Evolutionary conservation across 2,888 invertebrate genomes (phyloP).

Genomic region (Aethes cnicana): DNA sequence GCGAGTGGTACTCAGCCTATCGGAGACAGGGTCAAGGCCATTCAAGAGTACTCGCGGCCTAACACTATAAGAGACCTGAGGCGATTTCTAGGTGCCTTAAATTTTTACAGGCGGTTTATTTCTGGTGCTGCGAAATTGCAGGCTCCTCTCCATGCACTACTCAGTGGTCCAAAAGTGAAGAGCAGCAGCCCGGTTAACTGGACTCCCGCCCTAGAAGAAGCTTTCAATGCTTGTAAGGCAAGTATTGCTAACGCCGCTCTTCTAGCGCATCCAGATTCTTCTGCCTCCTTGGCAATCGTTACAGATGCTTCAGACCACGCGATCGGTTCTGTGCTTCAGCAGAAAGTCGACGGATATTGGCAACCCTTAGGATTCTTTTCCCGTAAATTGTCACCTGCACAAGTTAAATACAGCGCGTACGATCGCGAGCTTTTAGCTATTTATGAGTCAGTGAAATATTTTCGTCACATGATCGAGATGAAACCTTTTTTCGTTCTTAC

Average conservation of each 20-base stretch:
- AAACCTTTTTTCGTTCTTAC: too few relatives aligned
- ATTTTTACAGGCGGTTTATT: too few relatives aligned
- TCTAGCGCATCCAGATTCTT: conserved; percentile 38
- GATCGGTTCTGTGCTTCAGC: too few relatives aligned
- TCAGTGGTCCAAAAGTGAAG: conserved; percentile 29
- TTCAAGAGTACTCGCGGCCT: neutral
- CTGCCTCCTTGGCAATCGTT: conserved; percentile 37
- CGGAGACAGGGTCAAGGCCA: conserved; percentile 12
- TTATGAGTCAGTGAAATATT: too few relatives aligned
- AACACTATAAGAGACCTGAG: neutral
- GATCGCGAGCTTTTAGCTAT: too few relatives aligned
- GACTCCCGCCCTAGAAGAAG: conserved; percentile 27
- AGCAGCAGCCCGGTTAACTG: conserved; percentile 28
- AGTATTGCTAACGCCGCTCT: conserved; percentile 35
- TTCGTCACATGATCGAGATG: too few relatives aligned
- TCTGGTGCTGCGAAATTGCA: conserved; percentile 44
- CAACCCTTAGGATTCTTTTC: too few relatives aligned
- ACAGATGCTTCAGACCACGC: conserved; percentile 51
- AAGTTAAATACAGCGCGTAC: too few relatives aligned
- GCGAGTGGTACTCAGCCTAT: conserved; percentile 31
- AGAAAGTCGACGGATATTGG: too few relatives aligned
- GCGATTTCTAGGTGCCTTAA: too few relatives aligned
- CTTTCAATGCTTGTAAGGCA: conserved; percentile 32
- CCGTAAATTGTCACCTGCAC: too few relatives aligned
- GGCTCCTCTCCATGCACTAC: conserved; percentile 37